Percentiles rank a stretch among this genome's conserved stretches.
phyloP scores from a whole-genome alignment of 2,113 vertebrate species.

The Pholis gunnellus region DNA sequence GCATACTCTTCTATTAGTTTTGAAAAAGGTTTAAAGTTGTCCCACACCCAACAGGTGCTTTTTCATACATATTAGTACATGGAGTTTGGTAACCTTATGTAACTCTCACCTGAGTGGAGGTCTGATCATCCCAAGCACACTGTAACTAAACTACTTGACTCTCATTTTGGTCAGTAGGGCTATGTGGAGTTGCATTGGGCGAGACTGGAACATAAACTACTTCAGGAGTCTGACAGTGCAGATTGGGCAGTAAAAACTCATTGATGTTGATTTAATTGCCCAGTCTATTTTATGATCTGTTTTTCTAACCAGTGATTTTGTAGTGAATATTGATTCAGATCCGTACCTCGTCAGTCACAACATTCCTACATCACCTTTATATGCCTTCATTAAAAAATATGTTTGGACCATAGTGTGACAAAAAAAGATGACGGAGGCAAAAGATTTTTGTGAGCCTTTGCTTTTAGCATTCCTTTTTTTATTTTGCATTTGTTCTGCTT shows the following conservation, averaged over 20 bases:
- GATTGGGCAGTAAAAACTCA: slow-evolving; percentile 1
- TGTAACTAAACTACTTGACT: neutral
- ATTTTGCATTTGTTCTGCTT: neutral
- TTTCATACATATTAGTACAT: neutral
- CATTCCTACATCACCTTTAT: neutral
- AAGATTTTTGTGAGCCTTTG: neutral
- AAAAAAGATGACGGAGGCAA: neutral
- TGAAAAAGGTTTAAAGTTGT: neutral
- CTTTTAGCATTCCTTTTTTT: neutral
- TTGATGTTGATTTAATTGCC: neutral
- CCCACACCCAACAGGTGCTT: neutral
- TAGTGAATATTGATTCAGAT: slow-evolving; percentile 4
- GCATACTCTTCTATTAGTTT: neutral
- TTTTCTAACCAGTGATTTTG: neutral
- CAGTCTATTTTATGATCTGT: slow-evolving; percentile 7
- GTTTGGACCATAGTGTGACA: neutral
- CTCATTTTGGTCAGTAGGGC: neutral
- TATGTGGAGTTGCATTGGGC: neutral
- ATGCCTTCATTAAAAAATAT: neutral
- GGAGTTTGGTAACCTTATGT: neutral
- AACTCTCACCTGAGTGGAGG: neutral
- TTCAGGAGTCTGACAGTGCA: neutral
- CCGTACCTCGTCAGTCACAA: neutral
- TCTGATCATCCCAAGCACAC: neutral
- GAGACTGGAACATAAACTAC: neutral